Base-by-base conservation (phyloP, 2,888 invertebrate species). In the Agriopis marginaria region DNA sequence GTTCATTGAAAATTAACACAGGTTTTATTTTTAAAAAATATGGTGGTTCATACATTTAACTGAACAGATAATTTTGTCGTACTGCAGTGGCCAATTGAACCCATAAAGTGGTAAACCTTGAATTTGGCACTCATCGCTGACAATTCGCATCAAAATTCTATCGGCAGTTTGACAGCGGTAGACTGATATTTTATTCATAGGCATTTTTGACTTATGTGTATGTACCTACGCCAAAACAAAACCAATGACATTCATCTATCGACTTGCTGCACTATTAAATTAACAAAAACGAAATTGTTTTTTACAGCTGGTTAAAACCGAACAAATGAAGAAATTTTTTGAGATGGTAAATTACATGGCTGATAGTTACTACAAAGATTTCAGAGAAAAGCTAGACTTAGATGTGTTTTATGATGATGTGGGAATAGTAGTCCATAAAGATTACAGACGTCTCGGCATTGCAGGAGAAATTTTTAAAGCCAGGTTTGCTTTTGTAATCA, bases 311-410 rank as follows among this genome's bases (percentile, higher is more conserved):
- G 70, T 76, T 4, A 70, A 79, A 71, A 78, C 84, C 1, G 62
- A 79, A 47, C 85, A 86, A 74, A 59, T 83, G 47, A 68, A 77
- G 9, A 78, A 76, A 44, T 72, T 85, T 3, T 74, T 84, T 11
- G 66, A 78, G 17, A 66, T 86, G 0, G 54, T 78, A 9, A 63
- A 56, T 1, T 74, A 70, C 32, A 14, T 83, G 12, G 32, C 7
- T 6, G 55, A 45, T 1, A 58, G 45, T 7, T 56, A 56, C 9
- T 81, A 72, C 6, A 69, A 76, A n/a, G 42, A 42, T 0, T 50
- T 67, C 17, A 56, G 42, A 17, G 71, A 77, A n/a, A 74, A 74
- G 7, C 60, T 76, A 3, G 68, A 75, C 3, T 55, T 78, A 3
- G 75, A 80, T 0, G 42, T 68, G 7, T 76, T 67, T 47, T 82